phyloP scores from a whole-genome alignment of 2,888 invertebrate genomes.

The Drosophila monieri region DNA sequence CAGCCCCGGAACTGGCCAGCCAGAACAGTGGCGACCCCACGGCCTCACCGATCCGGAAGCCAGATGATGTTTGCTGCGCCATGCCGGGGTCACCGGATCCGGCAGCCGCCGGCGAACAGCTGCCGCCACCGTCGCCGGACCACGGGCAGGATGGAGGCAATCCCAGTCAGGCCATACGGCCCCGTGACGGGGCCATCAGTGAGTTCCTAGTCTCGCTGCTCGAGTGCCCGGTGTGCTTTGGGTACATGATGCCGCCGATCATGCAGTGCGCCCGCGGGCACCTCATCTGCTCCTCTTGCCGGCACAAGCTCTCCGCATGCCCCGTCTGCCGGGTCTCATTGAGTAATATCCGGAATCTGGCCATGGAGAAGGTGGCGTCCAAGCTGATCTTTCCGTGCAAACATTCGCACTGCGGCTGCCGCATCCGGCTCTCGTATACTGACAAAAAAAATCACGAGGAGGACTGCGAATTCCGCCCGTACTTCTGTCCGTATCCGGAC shows the following conservation, averaged over 20 bases:
- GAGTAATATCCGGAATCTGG: conserved; percentile 98
- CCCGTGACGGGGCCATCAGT: conserved; percentile 31
- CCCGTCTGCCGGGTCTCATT: conserved; percentile 98
- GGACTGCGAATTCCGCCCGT: conserved; percentile 98
- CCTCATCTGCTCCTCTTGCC: conserved; percentile 97
- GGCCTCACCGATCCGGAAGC: background rate
- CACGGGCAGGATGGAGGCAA: background rate
- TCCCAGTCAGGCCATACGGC: background rate
- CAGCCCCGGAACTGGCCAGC: conserved; percentile 23
- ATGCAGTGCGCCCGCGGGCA: conserved; percentile 99
- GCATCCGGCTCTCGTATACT: conserved; percentile 94
- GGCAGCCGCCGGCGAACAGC: conserved; percentile 9
- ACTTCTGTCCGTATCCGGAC: conserved; percentile 99
- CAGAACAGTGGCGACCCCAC: background rate
- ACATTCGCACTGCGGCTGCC: conserved; percentile 97
- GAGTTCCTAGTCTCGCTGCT: conserved; percentile 87
- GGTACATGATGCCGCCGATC: conserved; percentile 99
- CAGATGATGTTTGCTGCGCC: background rate
- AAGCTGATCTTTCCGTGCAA: conserved; percentile 99
- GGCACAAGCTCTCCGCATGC: conserved; percentile 97
- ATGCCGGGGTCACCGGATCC: background rate
- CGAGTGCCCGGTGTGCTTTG: conserved; percentile 99
- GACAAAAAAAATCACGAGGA: conserved; percentile 99
- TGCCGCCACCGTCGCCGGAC: background rate
- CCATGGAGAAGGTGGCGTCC: conserved; percentile 99